A percentile compares a stretch with the other conserved stretches of the same genome.
Evolutionary conservation across 2,797 vertebrate species (phyloP).

Genomic region (Malacoraja senta): DNA sequence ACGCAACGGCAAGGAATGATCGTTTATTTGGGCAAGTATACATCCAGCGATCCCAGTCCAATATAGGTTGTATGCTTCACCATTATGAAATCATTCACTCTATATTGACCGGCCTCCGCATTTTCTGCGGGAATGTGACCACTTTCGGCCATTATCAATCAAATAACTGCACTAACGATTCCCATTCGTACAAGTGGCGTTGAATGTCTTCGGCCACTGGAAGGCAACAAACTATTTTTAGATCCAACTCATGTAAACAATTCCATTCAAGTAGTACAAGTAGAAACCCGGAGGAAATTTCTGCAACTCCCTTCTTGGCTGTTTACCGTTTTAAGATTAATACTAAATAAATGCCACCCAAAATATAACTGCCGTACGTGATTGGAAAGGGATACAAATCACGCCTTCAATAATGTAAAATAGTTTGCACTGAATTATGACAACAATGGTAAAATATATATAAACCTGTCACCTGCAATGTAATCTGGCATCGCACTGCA

Average conservation of each 20-base stretch:
- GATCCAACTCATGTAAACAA: constrained; percentile 57
- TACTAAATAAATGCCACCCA: constrained; percentile 46
- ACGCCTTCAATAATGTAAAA: not conserved
- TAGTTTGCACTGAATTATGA: not conserved
- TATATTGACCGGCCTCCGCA: not conserved
- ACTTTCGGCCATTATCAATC: not conserved
- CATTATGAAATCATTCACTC: not conserved
- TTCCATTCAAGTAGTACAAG: constrained; percentile 60
- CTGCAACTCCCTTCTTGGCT: constrained; percentile 44
- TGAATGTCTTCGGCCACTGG: constrained; percentile 52
- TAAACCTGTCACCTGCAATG: not conserved
- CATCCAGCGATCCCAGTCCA: not conserved
- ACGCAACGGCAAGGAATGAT: not conserved
- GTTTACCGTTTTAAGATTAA: constrained; percentile 48
- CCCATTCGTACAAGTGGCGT: constrained; percentile 58
- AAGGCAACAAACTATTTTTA: constrained; percentile 47
- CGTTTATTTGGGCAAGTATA: not conserved
- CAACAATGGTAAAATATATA: not conserved
- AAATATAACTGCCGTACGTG: constrained; percentile 44
- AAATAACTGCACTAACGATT: constrained; percentile 42
- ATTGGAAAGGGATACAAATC: constrained; percentile 34
- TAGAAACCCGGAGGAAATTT: constrained; percentile 55
- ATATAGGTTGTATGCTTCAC: no score
- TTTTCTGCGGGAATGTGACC: not conserved
- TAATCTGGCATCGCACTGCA: not conserved